Evolutionary conservation across 1,140 invertebrate genomes (phyloP), one percentile per base, ranked within the genome.

Genomic region (Drosophila cardini): DNA sequence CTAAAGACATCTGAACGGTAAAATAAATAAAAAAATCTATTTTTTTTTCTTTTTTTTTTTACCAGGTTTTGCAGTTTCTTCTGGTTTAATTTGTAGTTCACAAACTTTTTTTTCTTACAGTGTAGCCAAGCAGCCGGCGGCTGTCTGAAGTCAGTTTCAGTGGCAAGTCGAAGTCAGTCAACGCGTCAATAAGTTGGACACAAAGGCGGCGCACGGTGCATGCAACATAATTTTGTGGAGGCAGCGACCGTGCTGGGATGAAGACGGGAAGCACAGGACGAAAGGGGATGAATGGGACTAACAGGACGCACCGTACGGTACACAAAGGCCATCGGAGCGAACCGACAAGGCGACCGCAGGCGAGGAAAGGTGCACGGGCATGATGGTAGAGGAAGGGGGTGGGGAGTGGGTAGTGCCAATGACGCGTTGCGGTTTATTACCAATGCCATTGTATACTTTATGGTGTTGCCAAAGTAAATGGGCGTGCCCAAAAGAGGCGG

Each of bases 381-480:
- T 4, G 1, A 4, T 2, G 13, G 32, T 16, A 15, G 9, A 16
- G 13, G 9, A 36, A 46, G 7, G 16, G 45, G 34, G 16, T 10
- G 3, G 6, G 4, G 11, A 61, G 26, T 21, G n/a, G 36, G 38
- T 45, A 52, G 42, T 74, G 79, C 60, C 79, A 81, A 79, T 81
- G 79, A 81, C 73, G 79, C 77, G 79, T 76, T 81, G 79, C 79
- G 79, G 79, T 80, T 79, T 81, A 81, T 81, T 79, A 80, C 79
- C 73, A 81, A 80, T 81, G 72, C 69, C 65, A 81, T 81, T 81
- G 76, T 79, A 81, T 81, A 79, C 79, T 81, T 81, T 79, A 81
- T 76, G 77, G 69, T 70, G 77, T 65, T 79, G 69, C 76, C 63
- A 72, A 80, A 80, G 78, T 78, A 80, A 78, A 78, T 75, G 76